Percentiles rank a stretch among this genome's conserved stretches.
phyloP scores from a whole-genome alignment of 2,888 invertebrate species.

The Volucella zonaria region DNA sequence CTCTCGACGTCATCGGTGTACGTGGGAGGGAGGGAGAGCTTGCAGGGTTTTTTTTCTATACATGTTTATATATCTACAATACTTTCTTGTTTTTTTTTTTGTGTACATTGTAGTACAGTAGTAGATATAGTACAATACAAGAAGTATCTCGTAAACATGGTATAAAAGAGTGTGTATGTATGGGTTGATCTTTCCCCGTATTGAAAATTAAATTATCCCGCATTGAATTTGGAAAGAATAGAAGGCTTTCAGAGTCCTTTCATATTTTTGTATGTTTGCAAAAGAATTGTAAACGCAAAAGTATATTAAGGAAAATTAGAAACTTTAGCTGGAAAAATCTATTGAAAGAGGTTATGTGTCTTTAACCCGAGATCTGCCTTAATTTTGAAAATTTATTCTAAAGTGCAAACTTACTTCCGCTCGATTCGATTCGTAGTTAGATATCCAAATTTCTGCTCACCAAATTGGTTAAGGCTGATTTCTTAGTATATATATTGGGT shows the following conservation, averaged over 20 bases:
- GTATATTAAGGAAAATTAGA: too few relatives aligned
- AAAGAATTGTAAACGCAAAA: neutral
- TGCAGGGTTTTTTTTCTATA: neutral
- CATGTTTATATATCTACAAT: neutral
- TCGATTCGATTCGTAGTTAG: too few relatives aligned
- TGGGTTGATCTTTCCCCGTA: constrained; percentile 1
- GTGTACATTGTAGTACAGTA: constrained; percentile 36
- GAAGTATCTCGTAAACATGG: constrained; percentile 35
- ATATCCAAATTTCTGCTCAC: too few relatives aligned
- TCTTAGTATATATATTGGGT: too few relatives aligned
- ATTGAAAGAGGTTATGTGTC: too few relatives aligned
- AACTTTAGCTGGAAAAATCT: too few relatives aligned
- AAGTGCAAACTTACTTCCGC: too few relatives aligned
- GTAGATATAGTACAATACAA: neutral
- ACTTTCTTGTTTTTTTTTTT: constrained; percentile 32
- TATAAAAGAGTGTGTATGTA: neutral
- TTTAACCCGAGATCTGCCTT: neutral
- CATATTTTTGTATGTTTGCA: neutral
- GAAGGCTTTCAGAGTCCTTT: neutral
- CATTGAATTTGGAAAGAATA: constrained; percentile 13
- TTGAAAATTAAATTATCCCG: constrained; percentile 46
- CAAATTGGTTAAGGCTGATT: too few relatives aligned
- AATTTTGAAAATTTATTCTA: too few relatives aligned
- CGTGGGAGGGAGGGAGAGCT: neutral
- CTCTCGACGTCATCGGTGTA: neutral